These are phyloP conservation scores for Pachliopta kotzebuea DNA, from an alignment of 2,888 invertebrate genomes.

Conservation along the genomic window DNA sequence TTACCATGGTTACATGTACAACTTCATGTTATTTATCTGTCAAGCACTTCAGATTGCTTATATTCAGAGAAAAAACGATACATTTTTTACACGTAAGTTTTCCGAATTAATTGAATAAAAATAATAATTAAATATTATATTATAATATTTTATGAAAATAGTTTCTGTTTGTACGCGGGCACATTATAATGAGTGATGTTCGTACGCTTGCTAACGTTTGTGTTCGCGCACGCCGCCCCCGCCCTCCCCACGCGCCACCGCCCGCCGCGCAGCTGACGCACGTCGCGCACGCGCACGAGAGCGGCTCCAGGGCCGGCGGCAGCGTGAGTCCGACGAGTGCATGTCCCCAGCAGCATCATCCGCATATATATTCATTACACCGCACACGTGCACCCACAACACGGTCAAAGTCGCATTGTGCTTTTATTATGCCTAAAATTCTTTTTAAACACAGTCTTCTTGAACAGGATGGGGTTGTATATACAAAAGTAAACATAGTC, in stretches of 20 bases:
- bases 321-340: constrained; percentile 69
- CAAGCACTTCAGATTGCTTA: no score
- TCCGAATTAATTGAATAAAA: no score
- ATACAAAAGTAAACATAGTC: no score
- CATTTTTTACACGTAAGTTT: no score
- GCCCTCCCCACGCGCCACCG: constrained; percentile 57
- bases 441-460: background rate
- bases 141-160: background rate
- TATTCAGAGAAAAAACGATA: no score
- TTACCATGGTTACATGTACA: no score
- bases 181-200: constrained; percentile 31
- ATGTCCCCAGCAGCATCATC: constrained; percentile 51
- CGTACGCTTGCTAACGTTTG: constrained; percentile 71
- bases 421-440: background rate
- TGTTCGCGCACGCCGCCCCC: constrained; percentile 46
- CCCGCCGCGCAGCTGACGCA: constrained; percentile 75
- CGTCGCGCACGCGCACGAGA: constrained; percentile 87
- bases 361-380: constrained; percentile 3
- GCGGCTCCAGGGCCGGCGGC: constrained; percentile 84
- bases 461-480: background rate
- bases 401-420: constrained; percentile 12
- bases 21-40: no score
- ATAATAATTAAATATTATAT: no score
- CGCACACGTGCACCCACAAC: constrained; percentile 17
- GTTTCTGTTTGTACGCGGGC: constrained; percentile 1